These are phyloP conservation scores for Parasteatoda lunata DNA, from an alignment of 2,888 invertebrate genomes.

Conservation along the genomic window DNA sequence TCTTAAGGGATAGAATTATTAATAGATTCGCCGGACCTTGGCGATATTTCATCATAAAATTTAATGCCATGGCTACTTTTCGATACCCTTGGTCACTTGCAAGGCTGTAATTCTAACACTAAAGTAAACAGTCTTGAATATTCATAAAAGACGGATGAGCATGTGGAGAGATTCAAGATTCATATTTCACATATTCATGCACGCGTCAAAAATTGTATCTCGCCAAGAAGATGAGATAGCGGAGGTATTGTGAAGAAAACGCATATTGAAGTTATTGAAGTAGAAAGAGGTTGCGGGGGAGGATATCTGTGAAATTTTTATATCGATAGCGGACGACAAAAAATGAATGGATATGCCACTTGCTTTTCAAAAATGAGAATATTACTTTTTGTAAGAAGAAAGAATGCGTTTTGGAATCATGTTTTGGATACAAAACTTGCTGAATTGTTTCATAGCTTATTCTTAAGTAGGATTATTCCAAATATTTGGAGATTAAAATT, in stretches of 20 bases:
- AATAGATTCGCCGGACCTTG: too few species aligned
- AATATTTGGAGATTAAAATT: too few species aligned
- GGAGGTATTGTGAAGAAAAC: not conserved
- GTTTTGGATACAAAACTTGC: too few species aligned
- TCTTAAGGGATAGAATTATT: too few species aligned
- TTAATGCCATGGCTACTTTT: too few species aligned
- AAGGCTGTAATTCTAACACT: too few species aligned
- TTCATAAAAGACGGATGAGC: not conserved
- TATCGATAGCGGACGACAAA: not conserved
- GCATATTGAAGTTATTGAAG: not conserved
- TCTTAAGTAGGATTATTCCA: too few species aligned
- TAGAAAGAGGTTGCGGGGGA: not conserved
- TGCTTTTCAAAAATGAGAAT: not conserved
- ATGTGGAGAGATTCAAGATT: not conserved
- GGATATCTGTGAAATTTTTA: not conserved
- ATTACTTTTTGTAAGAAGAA: not conserved
- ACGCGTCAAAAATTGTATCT: not conserved
- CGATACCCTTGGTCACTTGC: too few species aligned
- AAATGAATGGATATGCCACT: not conserved
- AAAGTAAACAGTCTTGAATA: not conserved
- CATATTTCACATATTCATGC: conserved; percentile 5
- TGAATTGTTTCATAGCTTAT: too few species aligned
- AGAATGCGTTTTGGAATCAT: too few species aligned
- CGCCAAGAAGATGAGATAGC: not conserved
- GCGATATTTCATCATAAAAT: too few species aligned